Evolutionary conservation across 2,113 vertebrate genomes (phyloP).

Genomic region (Psettodes erumei): DNA sequence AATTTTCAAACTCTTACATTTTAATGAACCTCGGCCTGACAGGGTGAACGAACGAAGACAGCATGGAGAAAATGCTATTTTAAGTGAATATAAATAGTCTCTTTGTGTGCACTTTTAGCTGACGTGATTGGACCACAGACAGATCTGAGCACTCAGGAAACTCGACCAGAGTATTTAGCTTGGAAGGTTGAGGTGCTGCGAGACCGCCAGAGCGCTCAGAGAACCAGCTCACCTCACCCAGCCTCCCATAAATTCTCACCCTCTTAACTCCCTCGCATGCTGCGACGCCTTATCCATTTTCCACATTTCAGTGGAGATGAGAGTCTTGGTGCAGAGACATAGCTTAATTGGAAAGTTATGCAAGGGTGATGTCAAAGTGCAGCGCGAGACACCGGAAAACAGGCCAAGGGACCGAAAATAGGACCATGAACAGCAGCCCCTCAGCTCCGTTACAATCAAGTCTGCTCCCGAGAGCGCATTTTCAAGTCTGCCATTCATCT

Average conservation of each 20-base stretch:
- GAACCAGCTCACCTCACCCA: constrained; percentile 57
- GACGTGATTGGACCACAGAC: constrained; percentile 64
- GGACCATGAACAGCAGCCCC: constrained; percentile 26
- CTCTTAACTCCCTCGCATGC: constrained; percentile 37
- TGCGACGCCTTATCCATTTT: constrained; percentile 57
- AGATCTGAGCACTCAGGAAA: constrained; percentile 58
- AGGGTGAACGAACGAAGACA: constrained; percentile 2
- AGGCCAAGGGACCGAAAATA: constrained; percentile 31
- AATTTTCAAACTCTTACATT: not conserved
- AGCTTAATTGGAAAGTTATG: constrained; percentile 62
- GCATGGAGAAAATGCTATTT: constrained; percentile 23
- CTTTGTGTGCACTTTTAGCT: constrained; percentile 62
- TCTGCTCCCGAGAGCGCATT: constrained; percentile 40
- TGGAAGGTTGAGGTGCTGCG: constrained; percentile 65
- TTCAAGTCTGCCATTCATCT: constrained; percentile 61
- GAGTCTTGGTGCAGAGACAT: constrained; percentile 30
- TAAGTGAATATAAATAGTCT: constrained; percentile 54
- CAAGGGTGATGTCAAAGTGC: constrained; percentile 52
- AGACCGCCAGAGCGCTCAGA: constrained; percentile 50
- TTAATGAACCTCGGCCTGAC: constrained; percentile 19
- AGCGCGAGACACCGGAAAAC: constrained; percentile 38
- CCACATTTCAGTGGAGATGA: constrained; percentile 59
- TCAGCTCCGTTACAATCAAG: constrained; percentile 30
- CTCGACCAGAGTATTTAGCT: constrained; percentile 71
- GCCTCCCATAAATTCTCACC: constrained; percentile 71